Percentiles rank a stretch among this genome's conserved stretches.
Evolutionary conservation across 2,113 vertebrate genomes (phyloP).

Genomic region (Triplophysa siluroides): DNA sequence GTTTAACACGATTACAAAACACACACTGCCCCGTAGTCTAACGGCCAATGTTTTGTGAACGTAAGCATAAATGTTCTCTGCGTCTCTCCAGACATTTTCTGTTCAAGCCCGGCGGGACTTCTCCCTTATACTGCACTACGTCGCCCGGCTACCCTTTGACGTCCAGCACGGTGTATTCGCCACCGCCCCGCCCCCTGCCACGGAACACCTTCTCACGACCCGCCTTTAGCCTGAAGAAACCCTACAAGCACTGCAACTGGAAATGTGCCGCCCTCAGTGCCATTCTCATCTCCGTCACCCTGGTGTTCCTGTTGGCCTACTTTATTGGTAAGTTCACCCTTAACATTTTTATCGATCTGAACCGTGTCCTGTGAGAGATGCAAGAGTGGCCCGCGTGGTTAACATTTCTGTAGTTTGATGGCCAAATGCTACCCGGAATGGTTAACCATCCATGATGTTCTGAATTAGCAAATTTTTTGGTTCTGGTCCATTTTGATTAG

Average conservation of each 20-base stretch:
- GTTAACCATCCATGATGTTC: neutral
- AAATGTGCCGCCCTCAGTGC: constrained; percentile 95
- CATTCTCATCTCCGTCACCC: constrained; percentile 90
- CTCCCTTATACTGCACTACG: constrained; percentile 95
- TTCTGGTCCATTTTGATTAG: neutral
- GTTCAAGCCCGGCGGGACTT: constrained; percentile 97
- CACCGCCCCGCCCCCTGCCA: constrained; percentile 93
- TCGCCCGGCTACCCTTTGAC: constrained; percentile 97
- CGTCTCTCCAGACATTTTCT: constrained; percentile 88
- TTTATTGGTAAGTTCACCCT: constrained; percentile 89
- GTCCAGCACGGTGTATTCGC: constrained; percentile 98
- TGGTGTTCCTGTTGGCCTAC: constrained; percentile 94
- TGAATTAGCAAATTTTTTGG: neutral
- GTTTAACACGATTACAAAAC: constrained; percentile 30
- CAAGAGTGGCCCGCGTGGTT: neutral
- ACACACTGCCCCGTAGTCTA: constrained; percentile 7
- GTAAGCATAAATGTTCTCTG: constrained; percentile 32
- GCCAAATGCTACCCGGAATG: neutral
- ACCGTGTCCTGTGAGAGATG: neutral
- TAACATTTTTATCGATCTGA: neutral
- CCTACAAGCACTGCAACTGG: constrained; percentile 98
- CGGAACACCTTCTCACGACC: constrained; percentile 93
- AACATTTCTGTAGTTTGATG: constrained; percentile 24
- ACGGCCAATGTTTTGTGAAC: constrained; percentile 14
- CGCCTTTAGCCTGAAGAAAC: constrained; percentile 97